Percentiles rank a stretch among this genome's conserved stretches.
Conservation (phyloP, 2,888 invertebrate genomes). For the Tribolium freemani region DNA sequence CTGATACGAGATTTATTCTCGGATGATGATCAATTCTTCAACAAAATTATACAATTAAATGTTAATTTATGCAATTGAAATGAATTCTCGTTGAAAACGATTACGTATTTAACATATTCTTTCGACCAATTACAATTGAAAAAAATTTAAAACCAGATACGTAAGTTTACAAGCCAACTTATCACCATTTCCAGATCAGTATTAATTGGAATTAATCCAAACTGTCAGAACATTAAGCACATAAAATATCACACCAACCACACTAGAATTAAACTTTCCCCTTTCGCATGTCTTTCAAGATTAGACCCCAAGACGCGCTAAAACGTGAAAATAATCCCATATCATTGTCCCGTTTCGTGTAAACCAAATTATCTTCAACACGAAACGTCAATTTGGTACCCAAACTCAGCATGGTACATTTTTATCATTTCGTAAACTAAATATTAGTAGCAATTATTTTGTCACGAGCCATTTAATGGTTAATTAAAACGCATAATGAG, state of each 20-base stretch:
- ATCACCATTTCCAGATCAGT: too few relatives aligned
- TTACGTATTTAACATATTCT: too few relatives aligned
- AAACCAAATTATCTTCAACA: not conserved
- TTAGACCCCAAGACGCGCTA: not conserved
- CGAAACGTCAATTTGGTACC: not conserved
- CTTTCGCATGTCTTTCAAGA: not conserved
- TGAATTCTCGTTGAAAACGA: too few relatives aligned
- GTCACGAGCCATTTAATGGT: constrained; percentile 1
- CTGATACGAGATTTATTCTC: not conserved
- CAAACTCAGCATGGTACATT: not conserved
- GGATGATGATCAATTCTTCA: not conserved
- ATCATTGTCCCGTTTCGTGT: not conserved
- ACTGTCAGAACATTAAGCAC: not conserved
- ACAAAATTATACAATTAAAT: not conserved
- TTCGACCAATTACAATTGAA: too few relatives aligned
- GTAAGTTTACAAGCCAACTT: too few relatives aligned
- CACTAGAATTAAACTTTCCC: not conserved
- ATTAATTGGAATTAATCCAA: not conserved
- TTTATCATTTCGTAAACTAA: not conserved
- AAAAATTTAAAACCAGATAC: too few relatives aligned
- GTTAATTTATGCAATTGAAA: not conserved
- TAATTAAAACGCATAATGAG: constrained; percentile 12
- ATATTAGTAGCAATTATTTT: not conserved
- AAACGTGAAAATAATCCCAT: not conserved
- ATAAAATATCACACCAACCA: not conserved